Evolutionary conservation across 2,888 invertebrate genomes (phyloP), one percentile per base, ranked within the genome.

Genomic region (Caenorhabditis sp.): DNA sequence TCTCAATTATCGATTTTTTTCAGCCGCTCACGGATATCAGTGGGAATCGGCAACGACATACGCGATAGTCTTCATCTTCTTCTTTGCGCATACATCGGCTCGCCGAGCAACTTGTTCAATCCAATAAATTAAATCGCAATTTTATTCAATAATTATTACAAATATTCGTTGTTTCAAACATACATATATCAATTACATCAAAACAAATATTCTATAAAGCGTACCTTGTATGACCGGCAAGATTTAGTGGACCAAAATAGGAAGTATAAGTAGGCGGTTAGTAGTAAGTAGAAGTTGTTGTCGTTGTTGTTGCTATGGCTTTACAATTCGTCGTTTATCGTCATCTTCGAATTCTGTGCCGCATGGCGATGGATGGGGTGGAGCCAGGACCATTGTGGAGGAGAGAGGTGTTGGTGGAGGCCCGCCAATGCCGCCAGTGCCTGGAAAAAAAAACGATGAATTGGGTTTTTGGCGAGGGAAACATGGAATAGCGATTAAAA

Each of bases 401-500:
- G 76, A 59, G 56, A 76, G 70, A 60, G 76, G 68, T 10, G 76
- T 71, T 60, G 76, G 77, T 17, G 76, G 74, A 7, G 74, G 74
- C 5, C 68, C 74, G 14, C 75, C 79, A 38, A 67, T 63, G 1
- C 70, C 76, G 56, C 75, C 69, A 27, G 68, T 74, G 26, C 65
- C 70, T 74, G 64, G 20, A 65, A 53, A 21, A 53, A 53, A 14
- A 43, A 43, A 43, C 5, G 14, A 12, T 43, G 17, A 14, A 17
- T 43, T 43, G 12, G n/a, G 5, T 31, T 4, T 58, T 53, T 53
- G 31, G n/a, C n/a, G n/a, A n/a, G n/a, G 31, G 31, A 31, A 31
- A 31, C 4, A 10, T 4, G 31, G 31, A 4, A 17, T 50, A 8
- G 50, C 7, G 50, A 20, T 50, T 50, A n/a, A n/a, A n/a, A n/a